Conservation (phyloP, 2,113 vertebrate species). For the Chaenogobius annularis region DNA sequence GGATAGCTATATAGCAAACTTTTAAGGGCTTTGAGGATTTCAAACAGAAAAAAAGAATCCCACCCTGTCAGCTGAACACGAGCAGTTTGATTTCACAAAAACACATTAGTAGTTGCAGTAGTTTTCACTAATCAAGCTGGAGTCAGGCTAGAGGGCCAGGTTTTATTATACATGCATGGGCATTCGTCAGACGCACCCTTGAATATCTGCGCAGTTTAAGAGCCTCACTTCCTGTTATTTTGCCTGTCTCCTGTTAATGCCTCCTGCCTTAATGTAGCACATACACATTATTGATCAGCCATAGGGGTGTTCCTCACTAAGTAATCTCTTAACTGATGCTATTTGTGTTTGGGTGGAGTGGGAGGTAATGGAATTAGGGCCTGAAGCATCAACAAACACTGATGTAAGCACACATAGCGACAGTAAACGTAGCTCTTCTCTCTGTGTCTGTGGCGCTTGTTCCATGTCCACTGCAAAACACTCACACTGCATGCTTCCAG, state of each 20-base stretch:
- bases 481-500: neutral
- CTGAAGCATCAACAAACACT: constrained; percentile 32
- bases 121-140: no score
- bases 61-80: no score
- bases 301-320: constrained; percentile 4
- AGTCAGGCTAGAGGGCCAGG: no score
- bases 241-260: neutral
- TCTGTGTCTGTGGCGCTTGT: neutral
- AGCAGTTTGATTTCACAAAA: no score
- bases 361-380: constrained; percentile 28
- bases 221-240: constrained; percentile 8
- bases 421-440: neutral
- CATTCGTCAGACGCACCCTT: neutral
- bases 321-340: constrained; percentile 27
- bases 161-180: neutral
- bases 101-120: no score
- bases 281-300: constrained; percentile 28
- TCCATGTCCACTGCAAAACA: neutral
- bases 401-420: constrained; percentile 14
- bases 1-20: no score
- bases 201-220: constrained; percentile 2
- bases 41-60: no score
- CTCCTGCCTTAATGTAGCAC: neutral
- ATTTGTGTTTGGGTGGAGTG: constrained; percentile 6
- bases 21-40: no score